Evolutionary conservation across 2,113 vertebrate genomes (phyloP).

Genomic region (Antechinus stuartii): DNA sequence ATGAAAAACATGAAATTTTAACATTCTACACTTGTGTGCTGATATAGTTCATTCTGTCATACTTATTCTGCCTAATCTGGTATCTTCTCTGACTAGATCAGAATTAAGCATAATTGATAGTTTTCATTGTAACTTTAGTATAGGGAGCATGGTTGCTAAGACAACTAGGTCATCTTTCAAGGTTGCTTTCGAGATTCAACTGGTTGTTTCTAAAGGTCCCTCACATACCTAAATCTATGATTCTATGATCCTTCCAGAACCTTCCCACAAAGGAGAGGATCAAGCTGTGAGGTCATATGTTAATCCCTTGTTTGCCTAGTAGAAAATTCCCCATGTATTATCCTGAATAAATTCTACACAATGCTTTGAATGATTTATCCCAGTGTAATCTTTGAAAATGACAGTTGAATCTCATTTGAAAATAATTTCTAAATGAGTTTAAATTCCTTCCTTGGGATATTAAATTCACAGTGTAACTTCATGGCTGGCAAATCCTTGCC

Average conservation of each 20-base stretch:
- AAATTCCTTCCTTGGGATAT: not conserved
- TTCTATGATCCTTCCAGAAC: not conserved
- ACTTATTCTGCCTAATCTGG: not conserved
- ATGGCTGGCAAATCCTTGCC: not conserved
- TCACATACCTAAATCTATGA: not conserved
- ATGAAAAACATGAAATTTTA: not conserved
- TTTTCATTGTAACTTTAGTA: not conserved
- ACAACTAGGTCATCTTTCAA: not conserved
- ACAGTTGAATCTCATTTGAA: constrained; percentile 6
- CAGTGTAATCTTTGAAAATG: constrained; percentile 11
- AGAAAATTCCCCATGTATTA: not conserved
- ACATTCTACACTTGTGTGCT: not conserved
- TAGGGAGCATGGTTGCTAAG: not conserved
- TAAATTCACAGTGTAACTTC: not conserved
- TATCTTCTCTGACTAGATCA: not conserved
- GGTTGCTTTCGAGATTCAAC: not conserved
- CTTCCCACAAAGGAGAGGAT: not conserved
- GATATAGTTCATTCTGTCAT: not conserved
- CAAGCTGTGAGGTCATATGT: not conserved
- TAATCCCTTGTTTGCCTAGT: not conserved
- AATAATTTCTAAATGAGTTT: constrained; percentile 31
- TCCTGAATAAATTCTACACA: not conserved
- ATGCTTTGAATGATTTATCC: constrained; percentile 43
- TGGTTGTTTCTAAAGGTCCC: not conserved
- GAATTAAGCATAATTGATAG: not conserved